A percentile compares a stretch with the other conserved stretches of the same genome.
phyloP scores from a whole-genome alignment of 2,888 invertebrate genomes.

The Macrosiphum euphorbiae region DNA sequence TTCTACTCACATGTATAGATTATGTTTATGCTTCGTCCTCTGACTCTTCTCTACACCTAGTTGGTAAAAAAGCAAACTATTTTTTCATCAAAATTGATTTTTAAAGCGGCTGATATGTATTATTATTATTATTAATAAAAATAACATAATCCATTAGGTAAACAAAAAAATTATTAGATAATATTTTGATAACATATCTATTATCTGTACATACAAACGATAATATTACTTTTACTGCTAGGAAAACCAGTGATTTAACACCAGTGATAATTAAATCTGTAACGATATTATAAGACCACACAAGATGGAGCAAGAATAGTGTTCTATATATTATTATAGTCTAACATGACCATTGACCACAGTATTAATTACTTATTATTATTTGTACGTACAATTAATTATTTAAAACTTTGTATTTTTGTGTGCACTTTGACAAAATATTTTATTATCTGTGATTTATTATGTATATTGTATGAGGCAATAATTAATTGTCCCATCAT shows the following conservation, averaged over 20 bases:
- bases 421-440: neutral
- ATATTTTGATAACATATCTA: neutral
- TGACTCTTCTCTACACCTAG: neutral
- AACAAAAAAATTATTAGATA: neutral
- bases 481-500: neutral
- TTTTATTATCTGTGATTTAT: neutral
- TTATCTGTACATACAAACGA: neutral
- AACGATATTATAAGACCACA: neutral
- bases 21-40: neutral
- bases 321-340: neutral
- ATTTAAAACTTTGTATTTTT: neutral
- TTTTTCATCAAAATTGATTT: neutral
- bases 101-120: neutral
- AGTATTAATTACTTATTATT: neutral
- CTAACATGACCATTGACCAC: neutral
- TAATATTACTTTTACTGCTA: neutral
- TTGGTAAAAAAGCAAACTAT: neutral
- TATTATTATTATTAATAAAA: neutral
- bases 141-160: neutral
- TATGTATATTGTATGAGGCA: neutral
- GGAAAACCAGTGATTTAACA: neutral
- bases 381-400: neutral
- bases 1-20: neutral
- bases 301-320: neutral
- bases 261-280: neutral